These are phyloP conservation scores for Eleutherodactylus coqui DNA, from an alignment of 2,797 vertebrate genomes.

Conservation along the genomic window DNA sequence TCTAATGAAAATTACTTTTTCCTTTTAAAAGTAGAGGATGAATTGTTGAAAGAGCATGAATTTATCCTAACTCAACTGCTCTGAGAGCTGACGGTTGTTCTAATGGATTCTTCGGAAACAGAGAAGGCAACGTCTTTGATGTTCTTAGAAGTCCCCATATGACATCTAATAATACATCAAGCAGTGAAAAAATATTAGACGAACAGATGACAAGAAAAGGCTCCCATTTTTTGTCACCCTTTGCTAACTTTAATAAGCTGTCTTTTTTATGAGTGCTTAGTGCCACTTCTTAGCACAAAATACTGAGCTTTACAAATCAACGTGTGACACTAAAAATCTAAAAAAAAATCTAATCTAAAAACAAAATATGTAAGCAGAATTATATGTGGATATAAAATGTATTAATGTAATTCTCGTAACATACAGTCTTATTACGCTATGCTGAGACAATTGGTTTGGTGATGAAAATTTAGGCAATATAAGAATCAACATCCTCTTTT, in stretches of 20 bases:
- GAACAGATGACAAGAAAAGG: slow-evolving; percentile 19
- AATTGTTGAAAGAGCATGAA: slow-evolving; percentile 19
- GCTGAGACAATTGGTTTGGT: not conserved
- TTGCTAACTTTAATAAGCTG: slow-evolving; percentile 22
- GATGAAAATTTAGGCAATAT: not conserved
- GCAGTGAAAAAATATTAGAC: not conserved
- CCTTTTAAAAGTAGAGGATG: not conserved
- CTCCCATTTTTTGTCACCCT: slow-evolving; percentile 10
- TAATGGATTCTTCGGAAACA: slow-evolving; percentile 23
- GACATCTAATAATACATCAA: slow-evolving; percentile 48
- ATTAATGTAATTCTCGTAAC: not conserved
- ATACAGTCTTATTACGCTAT: not conserved
- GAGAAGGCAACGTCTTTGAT: slow-evolving; percentile 28
- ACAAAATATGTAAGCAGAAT: not conserved
- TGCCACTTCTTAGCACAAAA: not conserved
- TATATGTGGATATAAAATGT: not conserved
- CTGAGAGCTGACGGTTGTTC: not conserved
- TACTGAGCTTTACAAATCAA: slow-evolving; percentile 1
- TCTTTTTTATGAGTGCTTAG: not conserved
- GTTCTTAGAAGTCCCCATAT: slow-evolving; percentile 20
- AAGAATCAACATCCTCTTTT: not conserved
- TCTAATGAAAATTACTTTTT: not conserved
- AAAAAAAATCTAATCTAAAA: not conserved
- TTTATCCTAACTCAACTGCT: not conserved
- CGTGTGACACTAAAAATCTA: not conserved